These are phyloP conservation scores for Hedya salicella DNA, from an alignment of 2,888 invertebrate genomes.

Conservation along the genomic window DNA sequence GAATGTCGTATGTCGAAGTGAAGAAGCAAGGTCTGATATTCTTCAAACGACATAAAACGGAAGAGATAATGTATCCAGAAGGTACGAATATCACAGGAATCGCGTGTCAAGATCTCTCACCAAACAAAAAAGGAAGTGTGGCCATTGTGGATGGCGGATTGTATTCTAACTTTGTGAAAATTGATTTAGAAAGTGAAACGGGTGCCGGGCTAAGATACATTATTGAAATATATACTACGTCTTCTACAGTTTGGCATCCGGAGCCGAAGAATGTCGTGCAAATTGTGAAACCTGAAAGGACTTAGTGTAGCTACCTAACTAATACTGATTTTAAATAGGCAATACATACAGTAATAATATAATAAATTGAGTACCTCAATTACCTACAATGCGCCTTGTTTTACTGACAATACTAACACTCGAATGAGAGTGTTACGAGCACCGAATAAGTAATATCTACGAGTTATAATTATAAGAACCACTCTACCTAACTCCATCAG, in stretches of 20 bases:
- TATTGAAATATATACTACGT: conserved; percentile 53
- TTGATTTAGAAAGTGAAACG: conserved; percentile 57
- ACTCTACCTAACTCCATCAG: too few relatives aligned
- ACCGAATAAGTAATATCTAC: too few relatives aligned
- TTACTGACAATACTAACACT: too few relatives aligned
- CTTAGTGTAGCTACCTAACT: neutral
- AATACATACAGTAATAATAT: too few relatives aligned
- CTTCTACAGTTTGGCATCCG: conserved; percentile 36
- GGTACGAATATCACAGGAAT: conserved; percentile 60
- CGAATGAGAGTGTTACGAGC: too few relatives aligned
- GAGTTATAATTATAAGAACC: too few relatives aligned
- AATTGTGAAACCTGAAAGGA: conserved; percentile 27
- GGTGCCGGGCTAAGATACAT: conserved; percentile 54
- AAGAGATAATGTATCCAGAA: conserved; percentile 55
- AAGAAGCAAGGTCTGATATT: conserved; percentile 61
- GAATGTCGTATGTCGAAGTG: conserved; percentile 61
- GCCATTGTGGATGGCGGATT: conserved; percentile 56
- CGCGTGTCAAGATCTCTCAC: conserved; percentile 57
- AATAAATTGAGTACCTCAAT: too few relatives aligned
- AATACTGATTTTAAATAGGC: too few relatives aligned
- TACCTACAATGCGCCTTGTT: too few relatives aligned
- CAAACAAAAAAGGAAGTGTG: conserved; percentile 52
- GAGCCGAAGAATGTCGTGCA: conserved; percentile 20
- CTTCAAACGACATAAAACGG: conserved; percentile 53
- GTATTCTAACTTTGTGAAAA: conserved; percentile 50